Evolutionary conservation across 2,888 invertebrate genomes (phyloP).

Genomic region (Acholoe squamosa): DNA sequence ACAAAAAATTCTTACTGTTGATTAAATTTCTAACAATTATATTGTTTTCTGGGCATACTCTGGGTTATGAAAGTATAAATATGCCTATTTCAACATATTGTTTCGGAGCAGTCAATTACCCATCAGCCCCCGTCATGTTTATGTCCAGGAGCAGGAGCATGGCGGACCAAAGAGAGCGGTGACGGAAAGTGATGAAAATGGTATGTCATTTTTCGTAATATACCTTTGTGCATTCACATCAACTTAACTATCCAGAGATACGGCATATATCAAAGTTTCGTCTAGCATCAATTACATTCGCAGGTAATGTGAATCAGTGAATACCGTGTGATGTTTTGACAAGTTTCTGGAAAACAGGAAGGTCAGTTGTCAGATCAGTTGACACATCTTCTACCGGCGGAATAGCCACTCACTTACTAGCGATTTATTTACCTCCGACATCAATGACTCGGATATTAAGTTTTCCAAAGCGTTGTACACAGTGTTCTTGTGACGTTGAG

Average conservation of each 20-base stretch:
- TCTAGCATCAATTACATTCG: neutral
- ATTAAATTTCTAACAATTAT: too few relatives aligned
- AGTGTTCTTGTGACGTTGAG: too few relatives aligned
- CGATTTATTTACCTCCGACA: too few relatives aligned
- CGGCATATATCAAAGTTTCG: neutral
- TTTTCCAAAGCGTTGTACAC: too few relatives aligned
- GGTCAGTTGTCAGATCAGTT: conserved; percentile 45
- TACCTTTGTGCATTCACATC: neutral
- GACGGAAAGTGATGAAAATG: conserved; percentile 60
- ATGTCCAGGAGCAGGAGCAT: conserved; percentile 61
- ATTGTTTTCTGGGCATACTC: too few relatives aligned
- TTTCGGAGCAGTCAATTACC: neutral
- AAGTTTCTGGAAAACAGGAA: conserved; percentile 55
- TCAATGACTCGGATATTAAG: too few relatives aligned
- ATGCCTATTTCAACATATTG: too few relatives aligned
- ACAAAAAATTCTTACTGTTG: too few relatives aligned
- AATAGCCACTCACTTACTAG: neutral
- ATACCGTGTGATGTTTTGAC: conserved; percentile 40
- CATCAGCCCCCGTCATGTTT: conserved; percentile 49
- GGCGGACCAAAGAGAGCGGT: conserved; percentile 48
- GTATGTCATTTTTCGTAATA: conserved; percentile 10
- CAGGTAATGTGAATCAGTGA: neutral
- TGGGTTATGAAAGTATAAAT: too few relatives aligned
- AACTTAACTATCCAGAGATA: neutral
- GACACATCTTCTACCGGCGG: conserved; percentile 1